These are phyloP conservation scores for Podocnemis expansa DNA, from an alignment of 2,113 vertebrate species.

Conservation along the genomic window DNA sequence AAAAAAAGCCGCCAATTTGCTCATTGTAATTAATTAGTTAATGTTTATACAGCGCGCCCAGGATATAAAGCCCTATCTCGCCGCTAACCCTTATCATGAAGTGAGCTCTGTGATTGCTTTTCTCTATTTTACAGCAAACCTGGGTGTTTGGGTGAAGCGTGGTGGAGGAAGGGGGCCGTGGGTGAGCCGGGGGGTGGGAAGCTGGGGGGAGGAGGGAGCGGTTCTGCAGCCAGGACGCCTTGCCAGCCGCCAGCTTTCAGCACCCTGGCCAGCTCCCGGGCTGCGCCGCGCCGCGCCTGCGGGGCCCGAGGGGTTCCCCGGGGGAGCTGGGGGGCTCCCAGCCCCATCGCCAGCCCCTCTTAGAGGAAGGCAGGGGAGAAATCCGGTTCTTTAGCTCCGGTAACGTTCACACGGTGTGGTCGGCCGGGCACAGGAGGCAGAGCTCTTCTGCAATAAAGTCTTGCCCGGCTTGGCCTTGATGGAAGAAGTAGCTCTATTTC, in stretches of 20 bases:
- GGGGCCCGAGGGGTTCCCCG: too few species aligned
- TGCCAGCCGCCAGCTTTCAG: not conserved
- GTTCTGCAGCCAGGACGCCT: not conserved
- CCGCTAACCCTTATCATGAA: not conserved
- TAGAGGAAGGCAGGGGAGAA: not conserved
- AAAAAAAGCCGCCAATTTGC: not conserved
- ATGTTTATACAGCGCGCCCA: not conserved
- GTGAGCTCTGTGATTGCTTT: not conserved
- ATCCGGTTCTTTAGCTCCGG: not conserved
- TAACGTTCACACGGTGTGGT: not conserved
- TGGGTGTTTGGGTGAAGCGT: not conserved
- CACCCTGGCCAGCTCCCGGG: conserved; percentile 47
- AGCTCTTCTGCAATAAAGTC: not conserved
- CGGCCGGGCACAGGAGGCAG: not conserved
- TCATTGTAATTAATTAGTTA: not conserved
- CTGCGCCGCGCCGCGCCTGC: too few species aligned
- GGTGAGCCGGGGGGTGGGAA: not conserved
- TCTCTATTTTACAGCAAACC: not conserved
- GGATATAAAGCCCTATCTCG: not conserved
- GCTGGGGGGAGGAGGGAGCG: not conserved
- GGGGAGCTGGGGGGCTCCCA: not conserved
- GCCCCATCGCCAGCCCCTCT: not conserved
- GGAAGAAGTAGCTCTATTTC: not conserved
- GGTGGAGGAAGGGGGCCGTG: not conserved
- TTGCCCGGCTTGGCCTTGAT: not conserved